These are phyloP conservation scores for Tipula vernalis DNA, from an alignment of 2,888 invertebrate species.

Conservation along the genomic window DNA sequence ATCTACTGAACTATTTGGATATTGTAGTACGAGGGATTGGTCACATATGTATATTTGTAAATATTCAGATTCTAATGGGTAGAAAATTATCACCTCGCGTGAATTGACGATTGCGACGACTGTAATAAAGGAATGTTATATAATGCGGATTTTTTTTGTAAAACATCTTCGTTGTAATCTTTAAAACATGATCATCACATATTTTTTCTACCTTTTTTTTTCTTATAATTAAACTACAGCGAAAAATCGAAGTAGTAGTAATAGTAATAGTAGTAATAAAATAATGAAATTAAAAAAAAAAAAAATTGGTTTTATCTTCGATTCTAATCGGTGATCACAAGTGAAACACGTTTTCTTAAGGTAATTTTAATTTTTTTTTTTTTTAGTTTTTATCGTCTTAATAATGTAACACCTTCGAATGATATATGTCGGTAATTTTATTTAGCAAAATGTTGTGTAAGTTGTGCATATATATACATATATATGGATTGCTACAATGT, in stretches of 20 bases:
- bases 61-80: neutral
- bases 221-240: neutral
- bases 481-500: neutral
- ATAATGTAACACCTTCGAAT: neutral
- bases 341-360: constrained; percentile 4
- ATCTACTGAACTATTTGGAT: neutral
- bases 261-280: neutral
- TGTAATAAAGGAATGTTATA: neutral
- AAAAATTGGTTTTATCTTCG: neutral
- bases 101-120: neutral
- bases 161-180: neutral
- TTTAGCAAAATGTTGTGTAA: neutral
- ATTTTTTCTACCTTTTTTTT: neutral
- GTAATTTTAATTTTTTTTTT: neutral
- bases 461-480: neutral
- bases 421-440: neutral
- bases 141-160: neutral
- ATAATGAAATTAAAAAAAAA: neutral
- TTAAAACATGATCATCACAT: neutral
- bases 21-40: neutral
- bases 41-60: neutral
- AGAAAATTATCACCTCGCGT: neutral
- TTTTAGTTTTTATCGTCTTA: neutral
- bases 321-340: neutral
- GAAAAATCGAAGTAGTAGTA: neutral